Base-by-base conservation (phyloP, 2,888 invertebrate species). In the Auanema freiburgensis region DNA sequence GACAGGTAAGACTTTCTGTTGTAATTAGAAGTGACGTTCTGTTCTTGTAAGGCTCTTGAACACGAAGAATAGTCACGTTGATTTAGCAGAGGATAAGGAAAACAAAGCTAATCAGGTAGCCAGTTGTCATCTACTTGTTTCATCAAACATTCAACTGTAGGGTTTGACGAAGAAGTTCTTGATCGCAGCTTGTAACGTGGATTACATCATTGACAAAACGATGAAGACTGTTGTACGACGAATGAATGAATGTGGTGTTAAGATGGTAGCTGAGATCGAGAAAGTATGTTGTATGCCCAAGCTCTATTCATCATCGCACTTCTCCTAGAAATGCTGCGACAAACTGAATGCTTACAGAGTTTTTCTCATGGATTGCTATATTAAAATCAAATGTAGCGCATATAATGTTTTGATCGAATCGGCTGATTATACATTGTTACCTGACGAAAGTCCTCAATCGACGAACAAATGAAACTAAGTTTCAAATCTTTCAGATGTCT, bases 101-200 rank as follows among this genome's bases (percentile, higher is more conserved):
- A 55, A 54, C 25, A 53, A 59, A 24, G 46, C n/a, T 24, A 46
- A 44, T 1, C 55, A 55, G 43, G 52, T 21, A 18, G 2, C 24
- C 12, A 21, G 18, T 8, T 18, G 21, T 8, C 2, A 24, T 24
- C 52, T 52, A 8, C 2, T 12, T 21, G 21, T 18, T 24, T 52
- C n/a, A 21, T 52, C 4, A 8, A 16, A 50, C 18, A n/a, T 21
- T 18, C 24, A 8, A 21, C 24, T 5, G n/a, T 5, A 21, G 24
- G 51, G 71, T 1, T 74, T 72, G n/a, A 76, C 79, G 18, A 71
- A 79, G 43, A 79, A 80, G 52, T 65, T 83, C 40, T 60, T 83
- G 23, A 79, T 82, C 16, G 73, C 77, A 6, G 74, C 83, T 25
- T 76, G 80, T 58, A 83, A 83, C 62, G 65, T 83, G 14, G 81